Percentiles rank a stretch among this genome's conserved stretches.
Evolutionary conservation across 2,888 invertebrate species (phyloP).

Genomic region (Graphium colonna): DNA sequence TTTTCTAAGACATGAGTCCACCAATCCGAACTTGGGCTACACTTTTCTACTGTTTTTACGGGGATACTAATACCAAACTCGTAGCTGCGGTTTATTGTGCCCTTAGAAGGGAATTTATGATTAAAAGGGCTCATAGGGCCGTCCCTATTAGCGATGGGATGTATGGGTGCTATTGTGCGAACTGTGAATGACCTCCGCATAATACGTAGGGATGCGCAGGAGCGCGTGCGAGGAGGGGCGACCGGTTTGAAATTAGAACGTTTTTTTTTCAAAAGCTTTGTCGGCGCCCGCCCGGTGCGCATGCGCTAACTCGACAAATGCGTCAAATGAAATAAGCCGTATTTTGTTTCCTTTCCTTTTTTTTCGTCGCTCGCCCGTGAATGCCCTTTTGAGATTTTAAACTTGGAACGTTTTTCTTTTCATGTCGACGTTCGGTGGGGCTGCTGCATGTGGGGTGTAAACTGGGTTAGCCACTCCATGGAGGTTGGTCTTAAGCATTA

Average conservation of each 20-base stretch:
- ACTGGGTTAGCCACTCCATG: conserved; percentile 19
- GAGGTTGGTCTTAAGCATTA: conserved; percentile 6
- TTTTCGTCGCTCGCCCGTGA: conserved; percentile 44
- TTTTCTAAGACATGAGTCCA: too few relatives aligned
- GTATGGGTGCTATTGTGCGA: conserved; percentile 70
- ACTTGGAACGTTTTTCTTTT: conserved; percentile 25
- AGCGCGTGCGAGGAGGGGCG: conserved; percentile 70
- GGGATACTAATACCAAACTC: conserved; percentile 33
- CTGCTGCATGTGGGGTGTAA: conserved; percentile 29
- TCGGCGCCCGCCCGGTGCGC: conserved; percentile 75
- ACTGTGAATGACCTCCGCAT: conserved; percentile 79
- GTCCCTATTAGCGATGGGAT: conserved; percentile 60
- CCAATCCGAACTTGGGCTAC: too few relatives aligned
- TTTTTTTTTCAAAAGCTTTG: conserved; percentile 71
- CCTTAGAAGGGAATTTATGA: conserved; percentile 33
- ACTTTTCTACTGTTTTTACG: conserved; percentile 11
- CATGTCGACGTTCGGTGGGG: conserved; percentile 45
- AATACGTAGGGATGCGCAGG: conserved; percentile 78
- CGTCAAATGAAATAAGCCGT: conserved; percentile 76
- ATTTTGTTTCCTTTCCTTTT: conserved; percentile 61
- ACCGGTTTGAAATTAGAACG: conserved; percentile 80
- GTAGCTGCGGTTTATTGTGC: conserved; percentile 33
- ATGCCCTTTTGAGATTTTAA: conserved; percentile 54
- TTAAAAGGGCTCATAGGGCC: conserved; percentile 44
- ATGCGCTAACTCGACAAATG: conserved; percentile 78